Evolutionary conservation across 2,888 invertebrate genomes (phyloP), one percentile per base, ranked within the genome.

Genomic region (Argyresthia albistria): DNA sequence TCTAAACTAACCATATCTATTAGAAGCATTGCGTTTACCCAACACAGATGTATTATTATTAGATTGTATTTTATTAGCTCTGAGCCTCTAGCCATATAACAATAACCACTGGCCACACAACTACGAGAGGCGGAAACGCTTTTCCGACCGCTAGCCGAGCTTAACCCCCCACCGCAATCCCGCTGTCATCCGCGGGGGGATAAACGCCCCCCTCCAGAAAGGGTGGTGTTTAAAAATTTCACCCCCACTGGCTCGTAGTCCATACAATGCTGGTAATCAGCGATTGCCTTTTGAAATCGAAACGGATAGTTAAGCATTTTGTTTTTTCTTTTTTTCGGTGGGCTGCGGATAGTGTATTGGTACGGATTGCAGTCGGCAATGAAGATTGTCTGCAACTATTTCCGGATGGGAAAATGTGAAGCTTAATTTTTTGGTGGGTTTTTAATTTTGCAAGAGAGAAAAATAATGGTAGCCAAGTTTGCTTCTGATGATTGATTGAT

Each of bases 221-320:
- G 55, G 55, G 57, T 54, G 57, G 55, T 56, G 53, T 54, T 56
- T 56, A 56, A 56, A 56, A 56, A 56, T 56, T 56, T 56, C 54
- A 56, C 52, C 53, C 54, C 48, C 55, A 50, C 52, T 57, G 56
- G 46, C 37, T 54, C 51, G 47, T 43, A 35, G 51, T 35, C 54
- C 49, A 42, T 50, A 57, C 57, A 57, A 57, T 57, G 54, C 56
- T 53, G 55, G 56, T 52, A 58, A 86, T 86, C 82, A 83, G 69
- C 76, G 79, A 86, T 86, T 74, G 81, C 80, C 80, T 80, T 84
- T 83, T 84, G 86, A 80, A 83, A 86, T 83, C 74, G 80, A 84
- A 79, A 81, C 83, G 80, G 56, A 70, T 78, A 70, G 75, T 79
- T 82, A 73, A 70, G 70, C 73, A 52, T 56, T 53, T 52, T 50